Base-by-base conservation (phyloP, 2,797 vertebrate species). In the Mallotus villosus region DNA sequence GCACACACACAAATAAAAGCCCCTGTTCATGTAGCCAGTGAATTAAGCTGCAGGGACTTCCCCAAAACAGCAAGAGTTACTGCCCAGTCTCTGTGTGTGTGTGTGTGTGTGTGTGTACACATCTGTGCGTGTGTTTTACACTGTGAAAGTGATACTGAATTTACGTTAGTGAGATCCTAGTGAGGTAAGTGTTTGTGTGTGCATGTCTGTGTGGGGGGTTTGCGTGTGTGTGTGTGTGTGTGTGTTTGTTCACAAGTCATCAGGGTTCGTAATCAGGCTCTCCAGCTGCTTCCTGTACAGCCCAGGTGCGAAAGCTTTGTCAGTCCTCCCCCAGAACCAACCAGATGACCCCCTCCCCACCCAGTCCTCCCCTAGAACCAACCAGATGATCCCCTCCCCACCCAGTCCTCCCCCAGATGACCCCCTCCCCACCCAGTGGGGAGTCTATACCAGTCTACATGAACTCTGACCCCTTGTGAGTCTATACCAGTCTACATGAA, bases 1-100 rank as follows among this genome's bases (percentile, higher is more conserved):
- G 0, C 58, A 59, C 58, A 59, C 21, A 59, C 58, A 59, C 41
- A 25, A 22, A 6, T n/a, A 85, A 86, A 87, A 89, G 71, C 78
- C 86, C 84, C 84, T 81, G 12, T 32, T 29, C n/a, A 69, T 74
- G 75, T 72, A 49, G 71, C 70, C 71, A 72, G 71, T 37, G 19
- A 14, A 72, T 71, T 67, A 74, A 77, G 68, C 70, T n/a, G n/a
- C 74, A 76, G 76, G 81, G 78, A 74, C 77, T 57, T 73, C 51
- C 17, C 69, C 69, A 17, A 41, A 71, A 21, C 37, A 17, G 22
- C 3, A 37, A 24, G 60, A 82, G 27, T 29, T 29, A 4, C 3
- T 29, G 3, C 27, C 27, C 27, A 29, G 27, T 29, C 27, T n/a
- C n/a, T 29, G 29, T 29, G 29, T 29, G 29, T 29, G 29, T 34